A percentile compares a stretch with the other conserved stretches of the same genome.
Conservation (phyloP, 1,140 invertebrate species). For the Drosophila arawakana region DNA sequence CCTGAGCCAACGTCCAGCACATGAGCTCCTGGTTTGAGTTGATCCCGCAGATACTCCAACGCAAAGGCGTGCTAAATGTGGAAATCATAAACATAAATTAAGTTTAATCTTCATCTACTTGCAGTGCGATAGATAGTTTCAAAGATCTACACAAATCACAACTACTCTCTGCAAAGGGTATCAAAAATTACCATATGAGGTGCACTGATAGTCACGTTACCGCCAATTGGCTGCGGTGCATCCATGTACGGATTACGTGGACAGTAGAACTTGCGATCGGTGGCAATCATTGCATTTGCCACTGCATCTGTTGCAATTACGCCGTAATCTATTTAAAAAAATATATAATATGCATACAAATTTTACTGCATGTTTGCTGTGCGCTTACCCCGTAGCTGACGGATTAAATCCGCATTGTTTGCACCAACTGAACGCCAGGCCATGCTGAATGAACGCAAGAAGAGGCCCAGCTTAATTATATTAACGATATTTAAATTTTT, state of each 20-base stretch:
- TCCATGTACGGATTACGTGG: conserved; percentile 91
- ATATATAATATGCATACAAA: conserved; percentile 18
- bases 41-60: conserved; percentile 93
- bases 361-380: conserved; percentile 10
- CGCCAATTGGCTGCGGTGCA: conserved; percentile 95
- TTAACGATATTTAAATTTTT: conserved; percentile 27
- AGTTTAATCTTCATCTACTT: no score
- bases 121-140: no score
- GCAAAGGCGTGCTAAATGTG: conserved; percentile 93
- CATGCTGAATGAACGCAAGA: conserved; percentile 85
- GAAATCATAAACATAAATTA: not conserved
- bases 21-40: conserved; percentile 91
- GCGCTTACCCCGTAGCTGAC: conserved; percentile 91
- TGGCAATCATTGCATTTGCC: conserved; percentile 92
- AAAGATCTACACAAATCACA: no score
- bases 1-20: conserved; percentile 98
- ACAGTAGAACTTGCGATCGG: conserved; percentile 92
- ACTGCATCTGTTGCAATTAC: conserved; percentile 93
- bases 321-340: conserved; percentile 89
- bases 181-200: conserved; percentile 95
- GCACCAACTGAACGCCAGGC: conserved; percentile 93
- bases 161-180: no score
- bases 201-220: conserved; percentile 97
- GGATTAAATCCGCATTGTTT: conserved; percentile 93
- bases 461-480: conserved; percentile 57